These are phyloP conservation scores for Thinocorus orbignyianus DNA, from an alignment of 2,113 vertebrate species.

Conservation along the genomic window DNA sequence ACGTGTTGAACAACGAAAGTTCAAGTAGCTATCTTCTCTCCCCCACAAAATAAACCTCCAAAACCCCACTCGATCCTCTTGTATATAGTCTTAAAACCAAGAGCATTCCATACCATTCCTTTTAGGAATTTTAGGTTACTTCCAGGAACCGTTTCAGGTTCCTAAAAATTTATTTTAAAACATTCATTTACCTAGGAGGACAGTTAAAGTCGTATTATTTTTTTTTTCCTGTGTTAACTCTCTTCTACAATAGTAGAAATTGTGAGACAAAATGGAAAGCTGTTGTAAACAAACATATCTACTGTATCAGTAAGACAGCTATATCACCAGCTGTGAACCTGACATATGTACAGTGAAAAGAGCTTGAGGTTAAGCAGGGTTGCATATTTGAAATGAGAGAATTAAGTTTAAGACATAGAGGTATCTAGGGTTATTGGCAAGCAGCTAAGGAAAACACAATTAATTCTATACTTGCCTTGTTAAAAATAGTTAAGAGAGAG, in stretches of 20 bases:
- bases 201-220: background rate
- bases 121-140: no score
- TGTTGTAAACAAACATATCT: background rate
- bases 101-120: background rate
- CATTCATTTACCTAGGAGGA: background rate
- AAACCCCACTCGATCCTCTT: background rate
- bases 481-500: background rate
- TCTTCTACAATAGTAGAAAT: background rate
- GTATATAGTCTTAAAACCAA: background rate
- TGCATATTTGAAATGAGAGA: background rate
- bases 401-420: background rate
- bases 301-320: background rate
- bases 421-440: background rate
- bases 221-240: background rate
- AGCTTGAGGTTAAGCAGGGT: background rate
- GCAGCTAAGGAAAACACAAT: background rate
- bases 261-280: background rate
- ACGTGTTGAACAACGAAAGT: constrained; percentile 45
- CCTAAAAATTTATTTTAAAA: background rate
- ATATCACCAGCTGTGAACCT: background rate
- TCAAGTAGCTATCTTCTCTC: constrained; percentile 43
- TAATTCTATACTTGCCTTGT: background rate
- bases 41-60: background rate
- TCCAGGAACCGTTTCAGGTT: background rate
- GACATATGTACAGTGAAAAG: background rate